Conservation (phyloP, 2,797 vertebrate genomes). For the Halcyon badia region DNA sequence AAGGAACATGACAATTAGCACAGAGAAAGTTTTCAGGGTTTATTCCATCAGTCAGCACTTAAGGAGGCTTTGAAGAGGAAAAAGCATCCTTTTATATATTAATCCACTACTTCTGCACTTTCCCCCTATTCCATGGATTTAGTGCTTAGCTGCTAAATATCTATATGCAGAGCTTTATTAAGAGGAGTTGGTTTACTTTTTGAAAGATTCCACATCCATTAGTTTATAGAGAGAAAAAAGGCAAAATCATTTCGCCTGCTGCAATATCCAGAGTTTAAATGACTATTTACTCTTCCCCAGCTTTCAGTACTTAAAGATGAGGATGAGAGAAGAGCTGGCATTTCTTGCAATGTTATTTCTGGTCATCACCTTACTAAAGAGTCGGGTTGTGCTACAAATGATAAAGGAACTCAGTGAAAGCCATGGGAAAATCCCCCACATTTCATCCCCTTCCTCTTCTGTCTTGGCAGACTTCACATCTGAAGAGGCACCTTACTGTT, state of each 20-base stretch:
- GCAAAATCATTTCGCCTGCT: background rate
- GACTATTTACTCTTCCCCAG: background rate
- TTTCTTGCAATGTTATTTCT: background rate
- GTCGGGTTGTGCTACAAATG: background rate
- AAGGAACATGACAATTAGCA: constrained; percentile 69
- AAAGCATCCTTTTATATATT: constrained; percentile 70
- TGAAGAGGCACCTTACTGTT: constrained; percentile 51
- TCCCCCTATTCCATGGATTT: constrained; percentile 62
- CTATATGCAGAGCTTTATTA: constrained; percentile 65
- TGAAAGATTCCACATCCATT: constrained; percentile 59
- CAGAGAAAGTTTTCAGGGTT: constrained; percentile 70
- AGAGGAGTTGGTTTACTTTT: constrained; percentile 59
- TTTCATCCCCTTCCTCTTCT: background rate
- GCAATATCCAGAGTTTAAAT: constrained; percentile 25
- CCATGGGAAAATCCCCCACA: background rate
- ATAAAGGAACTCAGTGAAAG: constrained; percentile 29
- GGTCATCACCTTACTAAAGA: constrained; percentile 15
- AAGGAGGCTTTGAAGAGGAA: constrained; percentile 68
- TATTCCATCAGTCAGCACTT: constrained; percentile 76
- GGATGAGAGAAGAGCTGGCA: background rate
- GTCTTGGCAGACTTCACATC: constrained; percentile 17
- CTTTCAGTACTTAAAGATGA: constrained; percentile 8
- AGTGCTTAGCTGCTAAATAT: constrained; percentile 69
- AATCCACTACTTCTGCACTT: constrained; percentile 72
- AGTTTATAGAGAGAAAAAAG: constrained; percentile 47